These are phyloP conservation scores for Muricea muricata DNA, from an alignment of 92 coral and sea anemone species.

Conservation along the genomic window DNA sequence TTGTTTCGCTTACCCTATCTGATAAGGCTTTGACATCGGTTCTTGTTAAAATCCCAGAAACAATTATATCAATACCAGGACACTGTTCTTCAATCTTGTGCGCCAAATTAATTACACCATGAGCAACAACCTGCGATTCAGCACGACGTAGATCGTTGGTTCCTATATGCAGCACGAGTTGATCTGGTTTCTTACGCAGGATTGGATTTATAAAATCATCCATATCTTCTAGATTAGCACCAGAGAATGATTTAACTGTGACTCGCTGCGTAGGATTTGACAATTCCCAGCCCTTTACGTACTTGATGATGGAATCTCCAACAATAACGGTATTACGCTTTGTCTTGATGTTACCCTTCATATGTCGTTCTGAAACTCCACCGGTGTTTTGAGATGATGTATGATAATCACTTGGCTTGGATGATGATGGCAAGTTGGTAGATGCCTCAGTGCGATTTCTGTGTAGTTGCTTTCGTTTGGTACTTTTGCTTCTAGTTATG, in stretches of 20 bases:
- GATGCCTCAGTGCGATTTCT: no score
- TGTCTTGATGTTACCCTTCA: no score
- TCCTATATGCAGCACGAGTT: slow-evolving; percentile 36
- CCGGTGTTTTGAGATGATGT: no score
- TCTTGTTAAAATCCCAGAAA: not conserved
- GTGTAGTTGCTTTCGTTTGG: no score
- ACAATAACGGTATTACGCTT: no score
- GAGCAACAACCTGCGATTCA: not conserved
- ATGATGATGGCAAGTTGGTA: no score
- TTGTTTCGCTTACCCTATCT: not conserved
- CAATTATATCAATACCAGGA: not conserved
- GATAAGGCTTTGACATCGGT: not conserved
- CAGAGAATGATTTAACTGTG: slow-evolving; percentile 49
- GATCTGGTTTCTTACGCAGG: slow-evolving; percentile 35
- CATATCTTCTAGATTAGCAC: slow-evolving; percentile 42
- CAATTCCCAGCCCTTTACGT: slow-evolving; percentile 47
- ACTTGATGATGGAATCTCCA: slow-evolving; percentile 41
- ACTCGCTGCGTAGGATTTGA: slow-evolving; percentile 12
- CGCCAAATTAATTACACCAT: not conserved
- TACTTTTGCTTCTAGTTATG: no score
- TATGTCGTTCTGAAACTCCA: no score
- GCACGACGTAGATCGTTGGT: slow-evolving; percentile 26
- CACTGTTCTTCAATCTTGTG: not conserved
- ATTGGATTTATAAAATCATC: slow-evolving; percentile 28
- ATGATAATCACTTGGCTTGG: no score